A percentile compares a stretch with the other conserved stretches of the same genome.
phyloP scores from a whole-genome alignment of 1,140 invertebrate genomes.

The Coelopa frigida region DNA sequence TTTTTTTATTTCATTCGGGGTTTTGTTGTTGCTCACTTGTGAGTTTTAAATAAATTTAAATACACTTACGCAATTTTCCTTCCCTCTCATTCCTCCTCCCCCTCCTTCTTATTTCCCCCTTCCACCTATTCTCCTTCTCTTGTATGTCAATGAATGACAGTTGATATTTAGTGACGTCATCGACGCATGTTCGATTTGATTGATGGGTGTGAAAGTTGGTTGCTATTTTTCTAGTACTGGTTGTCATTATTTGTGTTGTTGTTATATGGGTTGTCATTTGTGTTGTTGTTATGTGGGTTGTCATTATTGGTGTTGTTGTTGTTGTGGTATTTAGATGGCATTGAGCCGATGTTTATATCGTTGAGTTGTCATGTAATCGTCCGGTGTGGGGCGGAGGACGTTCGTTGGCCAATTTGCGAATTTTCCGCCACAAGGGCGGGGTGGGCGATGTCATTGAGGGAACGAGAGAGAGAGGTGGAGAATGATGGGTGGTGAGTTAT shows the following conservation, averaged over 20 bases:
- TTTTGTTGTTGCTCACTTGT: constrained; percentile 10
- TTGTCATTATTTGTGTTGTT: constrained; percentile 4
- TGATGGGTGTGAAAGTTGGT: no score
- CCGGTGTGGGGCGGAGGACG: no score
- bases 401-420: not conserved
- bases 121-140: no score
- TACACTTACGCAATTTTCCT: not conserved
- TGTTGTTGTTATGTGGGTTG: no score
- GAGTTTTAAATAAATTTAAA: constrained; percentile 15
- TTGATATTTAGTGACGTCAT: constrained; percentile 8
- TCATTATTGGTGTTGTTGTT: no score
- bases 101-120: no score
- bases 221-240: no score
- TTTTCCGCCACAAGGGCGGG: not conserved
- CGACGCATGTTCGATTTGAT: constrained; percentile 2
- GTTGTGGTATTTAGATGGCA: no score
- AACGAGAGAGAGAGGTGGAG: not conserved
- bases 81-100: not conserved
- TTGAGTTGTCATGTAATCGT: not conserved
- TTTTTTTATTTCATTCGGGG: constrained; percentile 3
- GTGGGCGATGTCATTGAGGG: not conserved
- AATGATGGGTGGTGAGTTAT: no score
- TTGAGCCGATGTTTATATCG: no score
- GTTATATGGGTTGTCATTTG: no score
- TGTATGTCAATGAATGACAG: constrained; percentile 5